Evolutionary conservation across 2,113 vertebrate species (phyloP), one percentile per base, ranked within the genome.

Genomic region (Strix aluco): DNA sequence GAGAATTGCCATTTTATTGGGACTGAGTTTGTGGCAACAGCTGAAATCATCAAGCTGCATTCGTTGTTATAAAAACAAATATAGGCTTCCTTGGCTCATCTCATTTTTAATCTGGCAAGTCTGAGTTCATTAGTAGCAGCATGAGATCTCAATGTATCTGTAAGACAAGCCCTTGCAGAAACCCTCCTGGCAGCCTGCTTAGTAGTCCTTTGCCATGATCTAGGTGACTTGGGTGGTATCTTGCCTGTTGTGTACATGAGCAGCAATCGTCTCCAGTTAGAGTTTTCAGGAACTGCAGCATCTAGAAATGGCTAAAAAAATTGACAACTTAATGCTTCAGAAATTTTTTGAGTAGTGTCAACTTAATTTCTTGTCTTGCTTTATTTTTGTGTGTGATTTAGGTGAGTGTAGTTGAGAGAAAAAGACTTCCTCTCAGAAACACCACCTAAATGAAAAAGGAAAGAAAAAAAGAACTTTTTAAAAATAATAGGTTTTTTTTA

Each of bases 101-200:
- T 54, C 3, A 0, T 10, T 71, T 70, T 63, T 58, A n/a, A 30
- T 44, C 46, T 67, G 40, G 6, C 0, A 1, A 40, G 19, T 26
- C 26, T 3, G 16, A 42, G 51, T 67, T 66, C 15, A 6, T 38
- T 8, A 34, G 75, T 6, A 52, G 58, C 65, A 72, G 70, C 26
- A 2, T 21, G 23, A n/a, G 55, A 51, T 70, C 42, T 23, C 30
- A 20, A 7, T 26, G 22, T 15, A 23, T 9, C 34, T 26, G 11
- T 42, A 15, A 62, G 34, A 32, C 36, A 57, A 61, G 42, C n/a
- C 65, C 47, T 32, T 55, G 59, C 83, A 40, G 40, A 42, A 78
- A 11, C 65, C 52, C 40, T 78, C n/a, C 46, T 21, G 27, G 58
- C 59, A 83, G 20, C 55, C 70, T 19, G 8, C 18, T 5, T 10